These are phyloP conservation scores for Clamator glandarius DNA, from an alignment of 2,797 vertebrate species.

Conservation along the genomic window DNA sequence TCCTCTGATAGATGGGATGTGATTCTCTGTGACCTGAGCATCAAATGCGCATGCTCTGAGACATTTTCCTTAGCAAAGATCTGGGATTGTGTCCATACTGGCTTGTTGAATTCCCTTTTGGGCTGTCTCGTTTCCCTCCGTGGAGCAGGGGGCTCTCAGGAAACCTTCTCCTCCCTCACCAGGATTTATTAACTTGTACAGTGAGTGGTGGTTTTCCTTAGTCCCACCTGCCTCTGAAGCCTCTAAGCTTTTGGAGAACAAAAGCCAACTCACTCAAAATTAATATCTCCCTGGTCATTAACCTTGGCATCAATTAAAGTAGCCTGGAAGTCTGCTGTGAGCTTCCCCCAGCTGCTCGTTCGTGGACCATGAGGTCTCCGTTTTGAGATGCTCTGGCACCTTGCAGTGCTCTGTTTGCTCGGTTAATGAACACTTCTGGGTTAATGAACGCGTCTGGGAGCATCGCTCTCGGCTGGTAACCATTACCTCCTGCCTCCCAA, in stretches of 20 bases:
- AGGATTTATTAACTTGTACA: neutral
- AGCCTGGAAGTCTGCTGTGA: neutral
- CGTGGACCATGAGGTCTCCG: neutral
- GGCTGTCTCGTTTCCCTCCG: neutral
- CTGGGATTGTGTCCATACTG: accelerated
- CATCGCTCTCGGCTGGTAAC: neutral
- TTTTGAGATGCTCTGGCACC: neutral
- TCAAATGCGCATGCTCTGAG: accelerated
- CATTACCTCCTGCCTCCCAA: neutral
- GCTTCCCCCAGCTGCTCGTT: neutral
- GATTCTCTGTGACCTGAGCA: neutral
- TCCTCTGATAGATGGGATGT: too few species aligned
- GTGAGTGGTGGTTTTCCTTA: neutral
- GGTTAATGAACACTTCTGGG: neutral
- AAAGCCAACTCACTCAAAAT: neutral
- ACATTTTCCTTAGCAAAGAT: accelerated
- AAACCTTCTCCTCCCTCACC: neutral
- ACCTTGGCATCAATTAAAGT: neutral
- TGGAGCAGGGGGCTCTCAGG: accelerated
- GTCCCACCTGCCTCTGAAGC: neutral
- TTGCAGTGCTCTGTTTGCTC: neutral
- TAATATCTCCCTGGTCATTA: neutral
- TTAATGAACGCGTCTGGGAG: neutral
- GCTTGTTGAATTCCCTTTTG: neutral
- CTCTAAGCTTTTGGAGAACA: neutral